Evolutionary conservation across 2,888 invertebrate species (phyloP).

Genomic region (Chaetogeoica ovagalla): DNA sequence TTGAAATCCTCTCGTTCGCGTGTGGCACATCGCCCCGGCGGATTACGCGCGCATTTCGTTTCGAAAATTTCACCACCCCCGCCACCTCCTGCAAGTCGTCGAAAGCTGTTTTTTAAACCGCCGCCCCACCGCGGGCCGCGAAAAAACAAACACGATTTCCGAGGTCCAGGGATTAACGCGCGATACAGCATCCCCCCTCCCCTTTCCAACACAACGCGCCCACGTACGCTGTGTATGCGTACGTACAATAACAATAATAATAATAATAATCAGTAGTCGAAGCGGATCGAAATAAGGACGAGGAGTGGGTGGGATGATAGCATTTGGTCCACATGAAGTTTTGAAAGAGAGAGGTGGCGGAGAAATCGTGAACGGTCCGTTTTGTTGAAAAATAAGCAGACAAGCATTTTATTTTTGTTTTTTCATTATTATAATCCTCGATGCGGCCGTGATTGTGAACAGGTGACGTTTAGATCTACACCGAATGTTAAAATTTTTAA

Average conservation of each 20-base stretch:
- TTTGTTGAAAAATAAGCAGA: no score
- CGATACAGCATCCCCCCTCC: background rate
- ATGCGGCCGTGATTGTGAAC: no score
- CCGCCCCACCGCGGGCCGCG: conserved; percentile 13
- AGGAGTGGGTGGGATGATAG: background rate
- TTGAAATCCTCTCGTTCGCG: conserved; percentile 47
- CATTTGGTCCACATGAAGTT: no score
- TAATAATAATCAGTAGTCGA: conserved; percentile 24
- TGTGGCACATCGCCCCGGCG: background rate
- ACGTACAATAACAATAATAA: background rate
- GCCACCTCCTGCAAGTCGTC: background rate
- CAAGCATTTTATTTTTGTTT: no score
- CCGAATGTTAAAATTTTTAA: no score
- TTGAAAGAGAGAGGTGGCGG: background rate
- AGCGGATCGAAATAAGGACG: background rate
- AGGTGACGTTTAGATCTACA: no score
- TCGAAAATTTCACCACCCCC: conserved; percentile 4
- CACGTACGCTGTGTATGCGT: no score
- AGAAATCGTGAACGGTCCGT: background rate
- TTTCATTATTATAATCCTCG: no score
- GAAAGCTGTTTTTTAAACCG: conserved; percentile 42
- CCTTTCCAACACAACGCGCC: no score
- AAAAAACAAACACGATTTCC: conserved; percentile 45
- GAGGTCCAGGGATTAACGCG: conserved; percentile 33
- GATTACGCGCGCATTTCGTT: conserved; percentile 26